Conservation (phyloP, 2,797 vertebrate species). For the Scleropages formosus region DNA sequence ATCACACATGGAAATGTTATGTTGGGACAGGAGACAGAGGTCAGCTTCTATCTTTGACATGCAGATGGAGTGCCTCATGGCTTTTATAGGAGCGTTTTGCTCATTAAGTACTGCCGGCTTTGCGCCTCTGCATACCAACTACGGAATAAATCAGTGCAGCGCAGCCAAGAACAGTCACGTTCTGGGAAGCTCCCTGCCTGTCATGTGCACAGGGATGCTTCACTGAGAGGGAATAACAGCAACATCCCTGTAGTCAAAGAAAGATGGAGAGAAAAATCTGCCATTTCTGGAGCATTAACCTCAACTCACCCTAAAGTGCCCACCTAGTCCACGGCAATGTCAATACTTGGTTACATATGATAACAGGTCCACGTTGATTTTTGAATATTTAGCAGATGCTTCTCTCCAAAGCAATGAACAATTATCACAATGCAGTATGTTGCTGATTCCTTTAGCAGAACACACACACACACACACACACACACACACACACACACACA, state of each 20-base stretch:
- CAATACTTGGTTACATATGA: too few species aligned
- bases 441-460: too few species aligned
- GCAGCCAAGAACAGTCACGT: not conserved
- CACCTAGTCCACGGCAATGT: not conserved
- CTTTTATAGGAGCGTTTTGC: slow-evolving; percentile 49
- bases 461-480: too few species aligned
- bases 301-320: not conserved
- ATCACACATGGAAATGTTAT: slow-evolving; percentile 20
- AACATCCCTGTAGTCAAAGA: not conserved
- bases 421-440: too few species aligned
- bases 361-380: too few species aligned
- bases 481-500: too few species aligned
- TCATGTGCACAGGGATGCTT: slow-evolving; percentile 35
- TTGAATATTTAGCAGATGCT: too few species aligned
- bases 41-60: slow-evolving; percentile 53
- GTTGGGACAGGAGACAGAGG: slow-evolving; percentile 28
- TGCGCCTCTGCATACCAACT: slow-evolving; percentile 31
- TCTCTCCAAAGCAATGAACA: too few species aligned
- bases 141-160: slow-evolving; percentile 19
- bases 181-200: slow-evolving; percentile 27
- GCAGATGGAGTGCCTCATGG: slow-evolving; percentile 52
- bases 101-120: slow-evolving; percentile 45
- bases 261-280: slow-evolving; percentile 6
- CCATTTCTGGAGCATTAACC: slow-evolving; percentile 12
- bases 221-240: too few species aligned